A percentile compares a stretch with the other conserved stretches of the same genome.
Conservation (phyloP, 1,140 invertebrate species). For the Drosophila lowei region DNA sequence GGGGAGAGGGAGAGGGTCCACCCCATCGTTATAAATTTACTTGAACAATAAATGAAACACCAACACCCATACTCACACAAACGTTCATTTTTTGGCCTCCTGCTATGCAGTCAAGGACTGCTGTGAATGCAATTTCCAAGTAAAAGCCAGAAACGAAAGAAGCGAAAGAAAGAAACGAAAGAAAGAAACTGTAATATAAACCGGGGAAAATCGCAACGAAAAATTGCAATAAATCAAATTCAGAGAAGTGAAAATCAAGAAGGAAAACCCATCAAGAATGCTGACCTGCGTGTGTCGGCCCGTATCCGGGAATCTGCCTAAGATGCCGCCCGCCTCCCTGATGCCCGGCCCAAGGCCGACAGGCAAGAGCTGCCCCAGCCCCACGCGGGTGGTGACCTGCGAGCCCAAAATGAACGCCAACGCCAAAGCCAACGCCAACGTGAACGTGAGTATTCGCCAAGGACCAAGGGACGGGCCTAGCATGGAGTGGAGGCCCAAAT, state of each 20-base stretch:
- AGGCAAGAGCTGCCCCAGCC: conserved; percentile 36
- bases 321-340: conserved; percentile 75
- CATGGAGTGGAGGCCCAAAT: conserved; percentile 12
- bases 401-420: conserved; percentile 74
- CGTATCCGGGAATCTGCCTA: conserved; percentile 81
- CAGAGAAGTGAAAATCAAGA: conserved; percentile 31
- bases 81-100: conserved; percentile 35
- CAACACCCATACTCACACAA: not conserved
- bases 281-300: conserved; percentile 83
- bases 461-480: conserved; percentile 35
- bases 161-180: not conserved
- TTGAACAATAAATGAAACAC: conserved; percentile 40
- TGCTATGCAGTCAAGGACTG: conserved; percentile 31
- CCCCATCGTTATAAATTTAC: conserved; percentile 32
- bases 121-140: conserved; percentile 29
- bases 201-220: not conserved
- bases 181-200: not conserved
- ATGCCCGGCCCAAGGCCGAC: conserved; percentile 60
- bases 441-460: conserved; percentile 73
- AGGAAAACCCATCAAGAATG: conserved; percentile 63
- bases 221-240: conserved; percentile 47
- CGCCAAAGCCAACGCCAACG: conserved; percentile 51
- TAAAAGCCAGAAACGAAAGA: conserved; percentile 4
- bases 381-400: conserved; percentile 72
- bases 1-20: conserved; percentile 9